Evolutionary conservation across 2,113 vertebrate genomes (phyloP), one percentile per base, ranked within the genome.

Genomic region (Tamias sibiricus): DNA sequence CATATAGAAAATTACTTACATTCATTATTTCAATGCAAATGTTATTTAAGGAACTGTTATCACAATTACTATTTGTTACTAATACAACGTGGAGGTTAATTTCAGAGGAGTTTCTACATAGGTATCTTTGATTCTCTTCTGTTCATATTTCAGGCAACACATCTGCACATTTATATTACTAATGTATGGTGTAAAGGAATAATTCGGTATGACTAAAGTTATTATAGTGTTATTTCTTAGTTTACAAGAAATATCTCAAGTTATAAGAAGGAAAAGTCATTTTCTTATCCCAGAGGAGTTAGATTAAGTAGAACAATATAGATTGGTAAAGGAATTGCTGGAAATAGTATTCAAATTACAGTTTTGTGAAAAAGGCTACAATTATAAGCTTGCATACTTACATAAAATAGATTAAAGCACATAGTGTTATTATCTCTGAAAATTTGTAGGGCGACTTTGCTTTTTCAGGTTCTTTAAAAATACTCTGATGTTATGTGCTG

Each of bases 1-100:
- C 13, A 22, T 81, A 20, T 20, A 35, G 57, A 74, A 35, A 74
- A 75, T 96, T 91, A 40, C 47, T 86, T 95, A 74, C 14, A 71
- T 69, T 49, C 19, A 37, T 81, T 72, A 80, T 82, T 95, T 37
- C 79, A 89, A 88, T 68, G 44, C 12, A 12, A 95, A 79, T 77
- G 37, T 96, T 76, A 75, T 94, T 94, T 95, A 90, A 72, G 9
- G 37, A 96, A 72, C 28, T 66, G 69, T 81, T 64, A 91, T n/a
- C 47, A 64, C 69, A 32, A 66, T 79, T 12, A 72, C 71, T 79
- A 64, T 82, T 94, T 96, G 42, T 96, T 96, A 79, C 40, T 37
- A 64, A 62, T 32, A 59, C 49, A 94, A 28, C 19, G 66, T 68
- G 90, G 90, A 72, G 71, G 11, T 96, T 91, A 80, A 47, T 91